phyloP scores from a whole-genome alignment of 2,113 vertebrate species.

The Andinoacara biseriatus region DNA sequence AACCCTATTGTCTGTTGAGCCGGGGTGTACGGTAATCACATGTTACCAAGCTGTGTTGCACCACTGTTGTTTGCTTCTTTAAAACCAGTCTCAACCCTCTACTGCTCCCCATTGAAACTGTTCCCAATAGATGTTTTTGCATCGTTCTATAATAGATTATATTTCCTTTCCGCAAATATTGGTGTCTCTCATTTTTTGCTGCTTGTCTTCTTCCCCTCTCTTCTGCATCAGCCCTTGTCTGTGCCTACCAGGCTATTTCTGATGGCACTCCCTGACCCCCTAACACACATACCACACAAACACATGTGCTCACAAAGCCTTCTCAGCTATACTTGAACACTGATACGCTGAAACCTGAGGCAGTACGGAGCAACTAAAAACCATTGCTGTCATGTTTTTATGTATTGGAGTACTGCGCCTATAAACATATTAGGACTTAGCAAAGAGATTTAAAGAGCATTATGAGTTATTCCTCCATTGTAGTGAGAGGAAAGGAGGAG shows the following conservation, averaged over 20 bases:
- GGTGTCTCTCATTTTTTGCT: neutral
- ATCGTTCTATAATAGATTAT: neutral
- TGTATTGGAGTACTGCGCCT: neutral
- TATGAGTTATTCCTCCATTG: neutral
- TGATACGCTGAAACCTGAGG: constrained; percentile 9
- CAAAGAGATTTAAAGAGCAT: neutral
- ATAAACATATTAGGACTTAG: neutral
- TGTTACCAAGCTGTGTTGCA: neutral
- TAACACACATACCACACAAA: constrained; percentile 43
- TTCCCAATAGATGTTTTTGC: neutral
- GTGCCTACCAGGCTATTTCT: constrained; percentile 33
- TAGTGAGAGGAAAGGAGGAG: neutral
- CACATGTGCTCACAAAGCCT: constrained; percentile 20
- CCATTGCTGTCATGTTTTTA: neutral
- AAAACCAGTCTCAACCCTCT: neutral
- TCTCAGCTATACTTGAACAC: neutral
- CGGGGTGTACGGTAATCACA: constrained; percentile 31
- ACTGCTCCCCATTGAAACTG: neutral
- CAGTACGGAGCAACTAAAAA: neutral
- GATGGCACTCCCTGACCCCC: constrained; percentile 27
- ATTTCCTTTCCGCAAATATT: neutral
- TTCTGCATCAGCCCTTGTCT: neutral
- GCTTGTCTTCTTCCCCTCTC: neutral
- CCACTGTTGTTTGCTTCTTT: neutral
- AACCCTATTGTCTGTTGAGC: constrained; percentile 4